Base-by-base conservation (phyloP, 2,888 invertebrate species). In the Limnephilus lunatus region DNA sequence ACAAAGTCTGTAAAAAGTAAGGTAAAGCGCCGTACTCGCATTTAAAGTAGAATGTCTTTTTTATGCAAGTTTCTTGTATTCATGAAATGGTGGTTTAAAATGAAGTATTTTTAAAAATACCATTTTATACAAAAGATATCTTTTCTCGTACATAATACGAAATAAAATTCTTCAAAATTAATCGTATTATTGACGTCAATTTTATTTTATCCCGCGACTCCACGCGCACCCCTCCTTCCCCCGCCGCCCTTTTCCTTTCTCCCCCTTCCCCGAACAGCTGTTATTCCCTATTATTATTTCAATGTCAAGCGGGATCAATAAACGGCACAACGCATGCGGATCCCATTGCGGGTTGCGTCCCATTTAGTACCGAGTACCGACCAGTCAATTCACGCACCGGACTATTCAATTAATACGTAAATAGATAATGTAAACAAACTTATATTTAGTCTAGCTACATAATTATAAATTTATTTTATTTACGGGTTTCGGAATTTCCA, bases 251-350 rank as follows among this genome's bases (percentile, higher is more conserved):
- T 89, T 53, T 30, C 90, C 48, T 44, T 12, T 95, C 95, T 95
- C 95, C 95, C 89, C 32, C 32, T 15, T 95, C 95, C 95, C 95
- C 95, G 94, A 94, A 94, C 96, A 96, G 96, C 96, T 96, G 96
- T 95, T 96, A 95, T 95, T 95, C 95, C 95, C 95, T 95, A 92
- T 93, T 93, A 93, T 92, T 94, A 95, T 96, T 96, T 96, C 96
- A 96, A 96, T 96, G 96, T 96, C 96, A 96, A 96, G 96, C 95
- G 95, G 96, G 96, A 96, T 96, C 96, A 95, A 96, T 96, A 96
- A 93, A 90, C 83, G 90, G 80, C 82, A 90, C 90, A 68, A 89
- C 80, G 90, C 89, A 53, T 32, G 86, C 48, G 90, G 92, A 91
- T 81, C 81, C 87, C 90, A 85, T 83, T 81, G 80, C 25, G 90